Base-by-base conservation (phyloP, 1,140 invertebrate genomes). In the Callitettix versicolor region DNA sequence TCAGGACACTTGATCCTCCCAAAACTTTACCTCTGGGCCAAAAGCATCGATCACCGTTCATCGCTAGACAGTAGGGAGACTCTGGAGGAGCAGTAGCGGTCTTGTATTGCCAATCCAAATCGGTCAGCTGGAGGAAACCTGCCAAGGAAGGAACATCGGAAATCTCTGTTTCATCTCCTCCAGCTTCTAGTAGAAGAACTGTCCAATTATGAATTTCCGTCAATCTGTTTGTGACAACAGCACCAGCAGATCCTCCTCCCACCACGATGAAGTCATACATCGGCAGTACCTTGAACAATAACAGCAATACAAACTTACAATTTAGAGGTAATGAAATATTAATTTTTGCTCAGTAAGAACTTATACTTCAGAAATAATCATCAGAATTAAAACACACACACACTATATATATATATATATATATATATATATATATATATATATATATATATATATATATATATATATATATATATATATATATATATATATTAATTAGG, bases 1-100 rank as follows among this genome's bases (percentile, higher is more conserved):
- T 98, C 1, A 98, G 76, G 0, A 94, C 91, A 43, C 89, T 93
- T 24, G 88, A 88, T 12, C 95, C 95, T n/a, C 94, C 94, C 12
- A 92, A 74, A 2, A 93, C 88, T 67, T 86, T 89, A 20, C 88
- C 89, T 53, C 88, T 73, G 1, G 91, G 88, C 88, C 88, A 91
- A 68, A 88, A 88, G 64, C 88, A 91, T 22, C 86, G 74, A 65
- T 88, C 85, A 0, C 82, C 86, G 33, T 82, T 78, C 87, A 90
- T 90, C 1, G 84, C 87, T 47, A 86, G 75, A 63, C 86, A 90
- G 67, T 88, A 89, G 1, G 80, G 76, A 7, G 82, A 62, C 11
- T 66, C 63, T 9, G 58, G 48, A 1, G 60, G 75, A 52, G 86
- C 88, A 0, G 90, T 88, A 7, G 84, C 81, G 9, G 91, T 95